Evolutionary conservation across 92 coral and sea anemone genomes (phyloP), one percentile per base, ranked within the genome.

Genomic region (Epizoanthus stellaris): DNA sequence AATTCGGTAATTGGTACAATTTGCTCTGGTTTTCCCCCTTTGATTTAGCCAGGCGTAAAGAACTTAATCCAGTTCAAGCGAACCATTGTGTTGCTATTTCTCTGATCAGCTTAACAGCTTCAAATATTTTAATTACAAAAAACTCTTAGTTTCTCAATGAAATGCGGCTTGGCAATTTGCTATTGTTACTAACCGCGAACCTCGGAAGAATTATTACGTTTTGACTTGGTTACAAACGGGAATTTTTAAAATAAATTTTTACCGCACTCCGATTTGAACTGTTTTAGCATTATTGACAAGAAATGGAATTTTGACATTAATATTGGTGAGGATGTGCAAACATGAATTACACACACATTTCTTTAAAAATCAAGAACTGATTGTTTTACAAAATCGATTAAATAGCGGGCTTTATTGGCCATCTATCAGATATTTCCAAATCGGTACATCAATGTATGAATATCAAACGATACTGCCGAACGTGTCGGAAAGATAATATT

Each of bases 51-150:
- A 13, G 52, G 42, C 73, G 49, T 43, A 68, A 38, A 38, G n/a
- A 38, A 7, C 21, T 43, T 68, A 34, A 68, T 68, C 73, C 77
- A 43, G 17, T 11, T 8, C 6, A 72, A 17, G 59, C 16, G n/a
- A 1, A 11, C 58, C 59, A 45, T 72, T 42, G 77, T n/a, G 8
- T 36, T 45, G 30, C 20, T 43, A 72, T 72, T 60, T 72, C 36
- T 70, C 17, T 14, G 60, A 72, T 72, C 77, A 72, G 59, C 60
- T 45, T 72, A 72, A 42, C 38, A 40, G 38, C 39, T 57, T 72
- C 47, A 43, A 9, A 79, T 79, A 63, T 79, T 79, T 63, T 79
- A 79, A 63, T 79, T 79, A 43, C 67, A 42, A 63, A 79, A 79
- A 39, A 39, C 14, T 47, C 60, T 30, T 52, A 20, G 62, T 30